Conservation (phyloP, 2,888 invertebrate species). For the Enoplolaimus lenunculus region DNA sequence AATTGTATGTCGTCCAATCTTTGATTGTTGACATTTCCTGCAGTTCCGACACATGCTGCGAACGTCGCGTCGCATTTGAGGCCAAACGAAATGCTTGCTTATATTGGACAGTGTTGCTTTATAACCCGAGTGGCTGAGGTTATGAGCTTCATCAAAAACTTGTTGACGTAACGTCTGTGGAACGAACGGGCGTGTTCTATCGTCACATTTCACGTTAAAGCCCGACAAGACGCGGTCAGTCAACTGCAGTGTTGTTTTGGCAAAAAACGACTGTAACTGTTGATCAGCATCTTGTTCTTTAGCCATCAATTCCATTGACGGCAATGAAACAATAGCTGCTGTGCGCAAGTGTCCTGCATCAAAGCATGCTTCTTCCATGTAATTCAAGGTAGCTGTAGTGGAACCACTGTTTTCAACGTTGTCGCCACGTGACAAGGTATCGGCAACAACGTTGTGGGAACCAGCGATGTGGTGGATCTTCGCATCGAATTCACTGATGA, state of each 20-base stretch:
- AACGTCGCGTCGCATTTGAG: constrained; percentile 1
- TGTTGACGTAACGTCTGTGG: background rate
- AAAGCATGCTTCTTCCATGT: background rate
- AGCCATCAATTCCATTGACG: background rate
- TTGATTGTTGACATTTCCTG: constrained; percentile 1
- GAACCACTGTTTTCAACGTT: background rate
- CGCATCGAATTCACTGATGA: background rate
- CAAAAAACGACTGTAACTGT: background rate
- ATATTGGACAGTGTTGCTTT: background rate
- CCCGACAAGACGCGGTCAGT: background rate
- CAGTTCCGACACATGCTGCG: background rate
- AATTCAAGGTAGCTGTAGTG: background rate
- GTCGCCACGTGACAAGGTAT: constrained; percentile 1
- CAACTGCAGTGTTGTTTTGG: background rate
- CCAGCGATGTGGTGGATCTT: constrained; percentile 1
- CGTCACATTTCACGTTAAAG: background rate
- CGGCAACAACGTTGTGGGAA: constrained; percentile 1
- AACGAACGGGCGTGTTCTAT: background rate
- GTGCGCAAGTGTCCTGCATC: background rate
- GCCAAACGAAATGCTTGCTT: constrained; percentile 7
- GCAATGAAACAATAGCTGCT: background rate
- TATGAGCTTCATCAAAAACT: constrained; percentile 10
- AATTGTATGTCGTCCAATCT: constrained; percentile 7
- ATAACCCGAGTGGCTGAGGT: constrained; percentile 3
- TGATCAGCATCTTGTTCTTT: background rate